These are phyloP conservation scores for Moxostoma hubbsi DNA, from an alignment of 2,797 vertebrate genomes.

Conservation along the genomic window DNA sequence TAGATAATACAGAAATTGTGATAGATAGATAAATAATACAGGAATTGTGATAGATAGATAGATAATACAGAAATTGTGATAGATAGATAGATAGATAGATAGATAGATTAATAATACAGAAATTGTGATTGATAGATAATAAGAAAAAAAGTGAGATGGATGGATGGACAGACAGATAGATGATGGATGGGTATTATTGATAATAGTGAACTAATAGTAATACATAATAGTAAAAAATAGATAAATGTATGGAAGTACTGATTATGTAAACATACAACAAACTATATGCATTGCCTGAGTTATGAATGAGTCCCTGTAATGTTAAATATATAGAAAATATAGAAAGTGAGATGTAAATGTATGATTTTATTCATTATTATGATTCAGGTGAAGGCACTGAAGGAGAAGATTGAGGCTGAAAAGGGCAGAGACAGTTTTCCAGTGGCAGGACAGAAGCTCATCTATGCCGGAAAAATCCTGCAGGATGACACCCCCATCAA, in stretches of 20 bases:
- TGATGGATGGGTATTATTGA: background rate
- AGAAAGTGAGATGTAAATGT: too few species aligned
- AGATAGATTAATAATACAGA: too few species aligned
- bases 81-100: too few species aligned
- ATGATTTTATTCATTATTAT: too few species aligned
- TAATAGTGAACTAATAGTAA: background rate
- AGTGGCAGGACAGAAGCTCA: constrained; percentile 88
- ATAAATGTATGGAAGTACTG: too few species aligned
- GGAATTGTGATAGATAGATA: too few species aligned
- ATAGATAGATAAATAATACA: too few species aligned
- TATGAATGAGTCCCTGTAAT: background rate
- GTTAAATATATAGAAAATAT: too few species aligned
- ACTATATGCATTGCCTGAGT: background rate
- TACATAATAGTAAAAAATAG: background rate
- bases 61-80: too few species aligned
- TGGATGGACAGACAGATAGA: background rate
- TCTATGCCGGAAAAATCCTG: constrained; percentile 92
- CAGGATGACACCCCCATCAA: constrained; percentile 89
- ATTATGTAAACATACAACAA: background rate
- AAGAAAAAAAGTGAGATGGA: too few species aligned
- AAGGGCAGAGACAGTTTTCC: constrained; percentile 87
- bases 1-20: too few species aligned
- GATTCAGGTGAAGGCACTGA: constrained; percentile 85
- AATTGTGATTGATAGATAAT: too few species aligned
- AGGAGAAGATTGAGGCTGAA: constrained; percentile 89